phyloP scores from a whole-genome alignment of 1,140 invertebrate species.

The Brachionus rubens region DNA sequence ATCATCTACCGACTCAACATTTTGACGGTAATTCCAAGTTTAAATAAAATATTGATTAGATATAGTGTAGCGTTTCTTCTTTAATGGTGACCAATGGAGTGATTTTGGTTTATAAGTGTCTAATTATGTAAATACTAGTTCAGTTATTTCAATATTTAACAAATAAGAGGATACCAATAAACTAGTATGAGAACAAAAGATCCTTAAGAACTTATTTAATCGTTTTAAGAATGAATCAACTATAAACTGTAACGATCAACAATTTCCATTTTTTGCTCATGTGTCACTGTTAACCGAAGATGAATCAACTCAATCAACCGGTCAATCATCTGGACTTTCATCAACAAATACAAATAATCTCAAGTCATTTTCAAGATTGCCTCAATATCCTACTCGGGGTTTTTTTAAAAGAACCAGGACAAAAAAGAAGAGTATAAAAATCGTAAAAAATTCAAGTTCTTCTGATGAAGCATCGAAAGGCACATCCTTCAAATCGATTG shows the following conservation, averaged over 20 bases:
- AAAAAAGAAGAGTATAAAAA: conserved; percentile 14
- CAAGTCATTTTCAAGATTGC: conserved; percentile 25
- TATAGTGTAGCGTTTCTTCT: conserved; percentile 16
- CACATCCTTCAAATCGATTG: conserved; percentile 18
- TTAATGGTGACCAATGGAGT: conserved; percentile 17
- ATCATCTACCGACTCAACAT: conserved; percentile 20
- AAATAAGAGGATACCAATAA: conserved; percentile 12
- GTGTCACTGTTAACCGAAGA: conserved; percentile 23
- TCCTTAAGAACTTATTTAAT: conserved; percentile 17
- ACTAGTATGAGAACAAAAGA: conserved; percentile 8
- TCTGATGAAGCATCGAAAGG: conserved; percentile 7
- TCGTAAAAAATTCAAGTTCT: background rate
- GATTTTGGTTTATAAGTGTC: conserved; percentile 6
- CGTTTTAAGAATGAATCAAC: conserved; percentile 23
- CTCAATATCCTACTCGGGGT: conserved; percentile 12
- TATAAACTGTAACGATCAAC: conserved; percentile 10
- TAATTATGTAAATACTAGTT: background rate
- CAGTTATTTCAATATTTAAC: conserved; percentile 15
- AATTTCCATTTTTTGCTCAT: conserved; percentile 12
- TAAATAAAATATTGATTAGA: conserved; percentile 31
- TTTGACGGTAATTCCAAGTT: conserved; percentile 20
- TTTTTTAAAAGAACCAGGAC: conserved; percentile 16
- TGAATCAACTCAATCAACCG: conserved; percentile 16
- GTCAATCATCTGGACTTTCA: conserved; percentile 8
- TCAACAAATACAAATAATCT: conserved; percentile 8